Conservation (phyloP, 2,797 vertebrate species). For the Typhlichthys eigenmanni region DNA sequence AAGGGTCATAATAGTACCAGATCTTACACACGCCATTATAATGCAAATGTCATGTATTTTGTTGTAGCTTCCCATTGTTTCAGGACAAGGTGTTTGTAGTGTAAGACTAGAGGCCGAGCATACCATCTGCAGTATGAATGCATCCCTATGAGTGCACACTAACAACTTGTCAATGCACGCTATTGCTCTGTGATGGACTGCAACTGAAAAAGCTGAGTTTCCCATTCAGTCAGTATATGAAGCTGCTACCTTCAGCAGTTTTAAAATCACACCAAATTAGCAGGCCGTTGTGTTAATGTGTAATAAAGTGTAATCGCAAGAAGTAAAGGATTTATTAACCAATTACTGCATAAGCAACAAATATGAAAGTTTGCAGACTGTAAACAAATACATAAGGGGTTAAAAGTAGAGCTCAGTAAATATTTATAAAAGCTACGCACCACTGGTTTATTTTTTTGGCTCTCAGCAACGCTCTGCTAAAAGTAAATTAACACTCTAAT, state of each 20-base stretch:
- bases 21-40: no score
- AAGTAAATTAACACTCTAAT: conserved; percentile 65
- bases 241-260: conserved; percentile 62
- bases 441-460: conserved; percentile 31
- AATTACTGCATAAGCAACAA: conserved; percentile 1
- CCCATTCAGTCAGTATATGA: conserved; percentile 47
- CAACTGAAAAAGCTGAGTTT: conserved; percentile 58
- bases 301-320: conserved; percentile 25
- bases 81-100: no score
- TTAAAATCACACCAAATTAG: conserved; percentile 39
- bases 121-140: no score
- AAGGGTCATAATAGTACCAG: no score
- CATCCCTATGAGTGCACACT: no score
- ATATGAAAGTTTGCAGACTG: no score
- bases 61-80: no score
- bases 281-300: conserved; percentile 29
- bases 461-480: conserved; percentile 45
- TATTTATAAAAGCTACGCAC: conserved; percentile 57
- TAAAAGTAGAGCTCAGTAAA: conserved; percentile 36
- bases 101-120: no score
- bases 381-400: background rate
- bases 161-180: no score
- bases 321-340: conserved; percentile 21
- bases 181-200: conserved; percentile 51
- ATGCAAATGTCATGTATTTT: no score